Conservation (phyloP, 2,113 vertebrate genomes). For the Nyctereutes procyonoides region DNA sequence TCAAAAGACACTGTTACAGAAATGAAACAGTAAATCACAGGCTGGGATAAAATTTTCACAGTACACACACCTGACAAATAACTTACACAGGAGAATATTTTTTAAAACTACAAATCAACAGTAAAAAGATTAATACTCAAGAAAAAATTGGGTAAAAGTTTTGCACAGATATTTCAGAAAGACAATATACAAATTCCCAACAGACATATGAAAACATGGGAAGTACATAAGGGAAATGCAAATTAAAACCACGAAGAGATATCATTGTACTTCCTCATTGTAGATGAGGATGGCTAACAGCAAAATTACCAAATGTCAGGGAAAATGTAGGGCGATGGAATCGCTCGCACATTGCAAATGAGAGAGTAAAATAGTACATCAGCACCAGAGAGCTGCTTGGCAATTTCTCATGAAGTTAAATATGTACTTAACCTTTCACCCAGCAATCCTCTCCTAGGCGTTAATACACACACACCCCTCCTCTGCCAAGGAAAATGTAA, state of each 20-base stretch:
- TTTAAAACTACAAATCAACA: neutral
- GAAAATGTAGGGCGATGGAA: neutral
- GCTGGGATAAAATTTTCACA: neutral
- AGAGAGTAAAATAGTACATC: neutral
- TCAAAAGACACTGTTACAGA: neutral
- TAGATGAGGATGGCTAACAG: neutral
- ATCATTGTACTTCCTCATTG: neutral
- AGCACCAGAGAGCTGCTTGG: neutral
- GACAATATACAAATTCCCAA: neutral
- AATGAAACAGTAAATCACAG: neutral
- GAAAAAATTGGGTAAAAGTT: neutral
- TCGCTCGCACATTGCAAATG: neutral
- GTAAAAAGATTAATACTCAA: neutral
- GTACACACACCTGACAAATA: neutral
- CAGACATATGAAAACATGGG: neutral
- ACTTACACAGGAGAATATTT: neutral
- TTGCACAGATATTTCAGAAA: neutral
- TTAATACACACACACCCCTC: neutral
- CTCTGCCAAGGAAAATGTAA: neutral
- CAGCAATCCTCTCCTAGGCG: neutral
- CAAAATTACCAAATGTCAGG: neutral
- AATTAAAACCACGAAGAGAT: neutral
- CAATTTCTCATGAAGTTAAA: neutral
- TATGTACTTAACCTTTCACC: neutral
- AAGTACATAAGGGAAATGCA: neutral